Percentiles rank a stretch among this genome's conserved stretches.
These are phyloP conservation scores for Serilophus lunatus DNA, from an alignment of 2,113 vertebrate species.

Conservation along the genomic window DNA sequence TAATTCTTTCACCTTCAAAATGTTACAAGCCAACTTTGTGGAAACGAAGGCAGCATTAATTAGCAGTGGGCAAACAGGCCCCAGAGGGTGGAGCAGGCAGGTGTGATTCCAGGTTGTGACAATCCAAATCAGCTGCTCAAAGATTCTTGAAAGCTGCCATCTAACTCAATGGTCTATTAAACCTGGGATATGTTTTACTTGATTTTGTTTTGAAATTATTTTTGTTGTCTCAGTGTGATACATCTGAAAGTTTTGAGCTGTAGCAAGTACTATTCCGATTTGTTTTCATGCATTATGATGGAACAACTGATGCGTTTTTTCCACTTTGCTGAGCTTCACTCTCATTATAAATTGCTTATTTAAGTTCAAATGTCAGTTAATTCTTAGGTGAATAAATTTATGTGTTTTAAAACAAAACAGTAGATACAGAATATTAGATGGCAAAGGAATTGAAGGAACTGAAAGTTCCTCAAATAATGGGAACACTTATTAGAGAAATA, in stretches of 20 bases:
- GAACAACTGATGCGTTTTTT: not conserved
- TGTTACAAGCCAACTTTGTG: not conserved
- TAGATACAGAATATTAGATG: not conserved
- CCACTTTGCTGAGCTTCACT: not conserved
- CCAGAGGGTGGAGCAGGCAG: not conserved
- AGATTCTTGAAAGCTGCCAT: not conserved
- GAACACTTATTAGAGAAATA: not conserved
- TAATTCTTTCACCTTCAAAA: not conserved
- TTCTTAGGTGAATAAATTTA: not conserved
- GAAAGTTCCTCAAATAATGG: not conserved
- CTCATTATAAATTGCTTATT: not conserved
- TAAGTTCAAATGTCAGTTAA: not conserved
- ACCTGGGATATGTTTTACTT: not conserved
- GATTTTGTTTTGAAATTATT: not conserved
- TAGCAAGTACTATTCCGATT: not conserved
- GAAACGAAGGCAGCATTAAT: not conserved
- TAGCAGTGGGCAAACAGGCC: not conserved
- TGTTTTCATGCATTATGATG: not conserved
- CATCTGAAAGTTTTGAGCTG: not conserved
- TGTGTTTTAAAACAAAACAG: not conserved
- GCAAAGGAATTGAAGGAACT: not conserved
- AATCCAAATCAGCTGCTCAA: not conserved
- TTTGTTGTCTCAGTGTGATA: not conserved
- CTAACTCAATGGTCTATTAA: not conserved
- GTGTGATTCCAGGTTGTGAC: not conserved